Base-by-base conservation (phyloP, 1,140 invertebrate genomes). In the Drosophila willistoni region DNA sequence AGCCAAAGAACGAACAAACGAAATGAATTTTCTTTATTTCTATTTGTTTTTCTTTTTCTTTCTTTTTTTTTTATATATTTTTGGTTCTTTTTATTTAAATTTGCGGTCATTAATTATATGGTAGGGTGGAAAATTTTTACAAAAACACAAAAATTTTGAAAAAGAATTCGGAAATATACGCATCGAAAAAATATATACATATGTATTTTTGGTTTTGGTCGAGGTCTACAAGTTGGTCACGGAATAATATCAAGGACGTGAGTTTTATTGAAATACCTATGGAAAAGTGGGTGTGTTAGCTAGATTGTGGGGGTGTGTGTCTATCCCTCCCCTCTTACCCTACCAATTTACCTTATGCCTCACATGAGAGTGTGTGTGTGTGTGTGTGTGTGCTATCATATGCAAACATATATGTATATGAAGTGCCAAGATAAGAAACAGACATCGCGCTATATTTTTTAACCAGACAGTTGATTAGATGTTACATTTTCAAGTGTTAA, bases 51-150 rank as follows among this genome's bases (percentile, higher is more conserved):
- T 77, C 59, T 73, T 69, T 63, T 33, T 44, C 33, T 57, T 22
- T 34, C 2, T 44, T 54, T 39, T 61, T 61, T 34, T 7, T 44
- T 64, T 62, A 2, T 61, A 55, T 51, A 47, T 34, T 54, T 68
- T 71, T 64, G 79, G 79, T 70, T 72, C 72, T 76, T 85, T 47
- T 47, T 51, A 51, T 51, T 51, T 22, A 51, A 22, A 51, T 51
- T 51, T 51, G 44, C 6, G 44, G 17, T 19, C 17, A 51, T 51
- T 51, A 51, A 51, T 51, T 51, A 51, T 51, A 13, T 39, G 2
- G 10, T 9, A n/a, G 64, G 36, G 82, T 85, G 82, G 82, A 85
- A 86, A 85, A 73, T 82, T 83, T 69, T 51, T 13, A 34, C 17
- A 51, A 51, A 51, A 51, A 51, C 7, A 51, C 44, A 51, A 51